These are phyloP conservation scores for Stichopus chloronotus DNA, from an alignment of 35 echinoderm and acorn worm species.

Conservation along the genomic window DNA sequence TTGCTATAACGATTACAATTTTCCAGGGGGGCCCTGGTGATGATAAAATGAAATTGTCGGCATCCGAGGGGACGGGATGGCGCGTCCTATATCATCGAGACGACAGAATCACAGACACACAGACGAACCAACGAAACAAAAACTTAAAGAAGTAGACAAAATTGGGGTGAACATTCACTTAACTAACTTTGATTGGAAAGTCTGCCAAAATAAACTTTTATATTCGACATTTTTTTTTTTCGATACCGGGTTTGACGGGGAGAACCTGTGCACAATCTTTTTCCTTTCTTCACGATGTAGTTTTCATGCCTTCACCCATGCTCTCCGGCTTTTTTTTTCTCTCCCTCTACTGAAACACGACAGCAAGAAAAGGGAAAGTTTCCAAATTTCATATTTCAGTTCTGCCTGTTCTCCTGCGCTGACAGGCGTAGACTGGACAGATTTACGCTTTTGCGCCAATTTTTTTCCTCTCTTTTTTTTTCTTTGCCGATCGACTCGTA, in stretches of 20 bases:
- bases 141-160: not conserved
- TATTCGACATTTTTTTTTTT: not conserved
- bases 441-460: conserved; percentile 8
- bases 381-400: conserved; percentile 18
- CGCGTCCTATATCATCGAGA: not conserved
- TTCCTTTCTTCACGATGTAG: too few relatives aligned
- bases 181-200: not conserved
- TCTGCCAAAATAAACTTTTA: not conserved
- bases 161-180: not conserved
- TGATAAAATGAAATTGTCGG: not conserved
- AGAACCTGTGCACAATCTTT: too few relatives aligned
- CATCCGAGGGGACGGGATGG: not conserved
- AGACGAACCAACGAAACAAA: too few relatives aligned
- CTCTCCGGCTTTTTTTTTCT: not conserved
- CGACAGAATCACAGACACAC: too few relatives aligned
- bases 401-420: not conserved
- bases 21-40: not conserved
- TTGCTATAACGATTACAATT: too few relatives aligned
- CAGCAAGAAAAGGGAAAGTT: not conserved
- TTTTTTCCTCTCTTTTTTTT: not conserved
- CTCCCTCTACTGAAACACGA: not conserved
- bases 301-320: not conserved
- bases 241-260: not conserved
- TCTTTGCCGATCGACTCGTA: not conserved
- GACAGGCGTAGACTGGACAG: conserved; percentile 1